Conservation (phyloP, 2,888 invertebrate species). For the Lypha dubia region DNA sequence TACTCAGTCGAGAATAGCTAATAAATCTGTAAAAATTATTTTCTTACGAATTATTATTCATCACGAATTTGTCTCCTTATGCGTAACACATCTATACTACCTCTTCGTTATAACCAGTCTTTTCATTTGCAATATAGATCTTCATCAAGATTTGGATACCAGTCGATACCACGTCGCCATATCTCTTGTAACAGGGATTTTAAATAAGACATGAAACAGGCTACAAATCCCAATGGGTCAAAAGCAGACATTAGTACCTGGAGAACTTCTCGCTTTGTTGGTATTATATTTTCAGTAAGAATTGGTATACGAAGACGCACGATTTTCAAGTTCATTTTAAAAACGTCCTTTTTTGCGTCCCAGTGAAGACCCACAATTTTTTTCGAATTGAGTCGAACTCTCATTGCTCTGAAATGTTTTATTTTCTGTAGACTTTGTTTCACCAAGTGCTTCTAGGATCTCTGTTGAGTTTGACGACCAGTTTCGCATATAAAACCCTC, state of each 20-base stretch:
- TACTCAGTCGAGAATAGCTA: too few relatives aligned
- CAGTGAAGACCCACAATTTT: conserved; percentile 35
- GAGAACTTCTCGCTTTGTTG: conserved; percentile 46
- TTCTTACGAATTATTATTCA: too few relatives aligned
- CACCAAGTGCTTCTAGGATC: conserved; percentile 36
- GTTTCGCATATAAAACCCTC: conserved; percentile 36
- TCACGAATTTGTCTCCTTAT: too few relatives aligned
- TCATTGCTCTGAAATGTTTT: conserved; percentile 6
- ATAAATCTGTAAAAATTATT: too few relatives aligned
- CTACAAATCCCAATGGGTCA: conserved; percentile 36
- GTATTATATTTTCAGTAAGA: conserved; percentile 9
- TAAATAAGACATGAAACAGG: conserved; percentile 38
- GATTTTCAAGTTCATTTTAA: conserved; percentile 51
- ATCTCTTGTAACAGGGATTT: conserved; percentile 35
- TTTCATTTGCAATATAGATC: conserved; percentile 8
- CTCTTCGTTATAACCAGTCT: background rate
- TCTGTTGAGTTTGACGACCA: conserved; percentile 45
- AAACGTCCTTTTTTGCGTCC: conserved; percentile 19
- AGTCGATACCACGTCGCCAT: conserved; percentile 22
- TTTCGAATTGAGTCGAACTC: background rate
- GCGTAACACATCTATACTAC: too few relatives aligned
- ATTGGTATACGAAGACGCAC: conserved; percentile 18
- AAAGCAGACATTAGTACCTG: conserved; percentile 51
- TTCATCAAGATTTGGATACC: conserved; percentile 33
- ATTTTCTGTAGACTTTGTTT: background rate